Base-by-base conservation (phyloP, 2,113 vertebrate genomes). In the Loxodonta africana region DNA sequence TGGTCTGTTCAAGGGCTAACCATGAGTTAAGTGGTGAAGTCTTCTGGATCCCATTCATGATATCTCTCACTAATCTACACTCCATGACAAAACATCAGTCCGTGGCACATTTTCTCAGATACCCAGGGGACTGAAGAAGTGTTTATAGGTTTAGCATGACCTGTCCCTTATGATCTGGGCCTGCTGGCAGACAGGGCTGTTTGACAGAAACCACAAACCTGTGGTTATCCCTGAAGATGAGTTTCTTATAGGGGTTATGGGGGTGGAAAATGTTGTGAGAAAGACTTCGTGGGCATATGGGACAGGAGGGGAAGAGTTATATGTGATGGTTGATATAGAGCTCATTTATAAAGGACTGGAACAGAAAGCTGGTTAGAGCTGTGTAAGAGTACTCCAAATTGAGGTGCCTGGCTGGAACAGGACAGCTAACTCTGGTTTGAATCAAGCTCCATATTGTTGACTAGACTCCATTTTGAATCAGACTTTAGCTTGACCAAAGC, bases 321-420 rank as follows among this genome's bases (percentile, higher is more conserved):
- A 41, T 85, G 18, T 26, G 25, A 80, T 86, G 26, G 65, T 62
- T 74, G 30, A 37, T 65, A 2, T 62, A 78, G 44, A 37, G 30
- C 11, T 86, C 23, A 88, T 92, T 95, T 57, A 86, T 93, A 83
- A 96, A 91, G 1, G 37, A 60, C 63, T 81, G 3, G 33, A 93
- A 44, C 23, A 67, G 71, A 87, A 93, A 78, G 5, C 30, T 95
- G 83, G 69, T n/a, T 74, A 41, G 20, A 57, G 11, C 53, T 57
- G 53, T 57, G 12, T 57, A 57, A 17, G 53, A 57, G 53, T 57
- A 57, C 11, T 57, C 53, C 53, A 12, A 57, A 57, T 57, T 57
- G 12, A 57, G 53, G 53, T 14, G 15, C 53, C 53, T 57, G 53
- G 53, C 12, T 57, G 53, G 53, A 57, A 57, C 53, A 57, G 53